These are phyloP conservation scores for Diphyllodes magnificus DNA, from an alignment of 2,113 vertebrate species.

Conservation along the genomic window DNA sequence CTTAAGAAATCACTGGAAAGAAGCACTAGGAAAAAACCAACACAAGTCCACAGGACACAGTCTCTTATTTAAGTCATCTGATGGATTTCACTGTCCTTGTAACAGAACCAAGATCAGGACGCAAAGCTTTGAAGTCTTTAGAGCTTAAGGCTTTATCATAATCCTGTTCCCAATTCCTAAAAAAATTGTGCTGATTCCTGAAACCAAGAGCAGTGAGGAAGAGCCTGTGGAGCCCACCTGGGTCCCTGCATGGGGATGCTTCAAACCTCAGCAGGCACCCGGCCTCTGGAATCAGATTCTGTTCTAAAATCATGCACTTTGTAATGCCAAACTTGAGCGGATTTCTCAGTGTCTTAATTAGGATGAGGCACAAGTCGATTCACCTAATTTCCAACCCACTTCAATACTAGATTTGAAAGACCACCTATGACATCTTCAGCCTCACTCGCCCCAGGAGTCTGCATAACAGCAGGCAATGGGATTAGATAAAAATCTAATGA, in stretches of 20 bases:
- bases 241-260: neutral
- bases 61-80: neutral
- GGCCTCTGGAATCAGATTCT: neutral
- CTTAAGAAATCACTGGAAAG: neutral
- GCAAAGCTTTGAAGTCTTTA: neutral
- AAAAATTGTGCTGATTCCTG: neutral
- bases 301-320: neutral
- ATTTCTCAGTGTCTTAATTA: constrained; percentile 12
- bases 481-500: constrained; percentile 43
- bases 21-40: neutral
- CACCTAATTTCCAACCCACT: neutral
- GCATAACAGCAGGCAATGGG: neutral
- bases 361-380: constrained; percentile 2
- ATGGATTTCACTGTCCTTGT: neutral
- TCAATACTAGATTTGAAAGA: neutral
- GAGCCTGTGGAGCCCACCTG: neutral
- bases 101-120: neutral
- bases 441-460: neutral
- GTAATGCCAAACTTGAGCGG: neutral
- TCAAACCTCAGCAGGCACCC: neutral
- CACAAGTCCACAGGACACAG: neutral
- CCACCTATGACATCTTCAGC: constrained; percentile 2
- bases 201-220: neutral
- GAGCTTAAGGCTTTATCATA: neutral
- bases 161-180: neutral